Evolutionary conservation across 2,797 vertebrate species (phyloP).

Genomic region (Melanotaenia maccullochi): DNA sequence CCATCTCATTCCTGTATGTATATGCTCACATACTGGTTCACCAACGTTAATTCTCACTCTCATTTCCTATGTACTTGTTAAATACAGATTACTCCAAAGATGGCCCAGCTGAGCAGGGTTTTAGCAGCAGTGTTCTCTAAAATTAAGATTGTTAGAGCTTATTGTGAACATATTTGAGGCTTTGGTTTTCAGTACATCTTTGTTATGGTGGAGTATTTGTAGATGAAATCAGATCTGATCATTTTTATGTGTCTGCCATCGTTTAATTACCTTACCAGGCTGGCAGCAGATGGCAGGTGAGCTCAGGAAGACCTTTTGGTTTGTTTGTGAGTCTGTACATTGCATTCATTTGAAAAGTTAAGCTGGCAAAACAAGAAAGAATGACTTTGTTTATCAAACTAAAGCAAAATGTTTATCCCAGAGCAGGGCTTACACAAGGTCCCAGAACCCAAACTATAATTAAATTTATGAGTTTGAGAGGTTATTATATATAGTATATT

Average conservation of each 20-base stretch:
- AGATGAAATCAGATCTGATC: constrained; percentile 4
- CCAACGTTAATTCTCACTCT: constrained; percentile 21
- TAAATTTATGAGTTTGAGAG: background rate
- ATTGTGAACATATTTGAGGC: background rate
- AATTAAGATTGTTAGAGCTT: background rate
- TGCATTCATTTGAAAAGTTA: background rate
- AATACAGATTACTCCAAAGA: constrained; percentile 44
- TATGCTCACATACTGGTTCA: background rate
- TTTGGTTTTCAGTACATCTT: constrained; percentile 7
- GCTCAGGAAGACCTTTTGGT: background rate
- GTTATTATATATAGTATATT: background rate
- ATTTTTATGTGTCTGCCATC: constrained; percentile 21
- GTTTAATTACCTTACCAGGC: constrained; percentile 70
- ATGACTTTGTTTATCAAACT: background rate
- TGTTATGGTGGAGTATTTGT: constrained; percentile 3
- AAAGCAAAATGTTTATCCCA: background rate
- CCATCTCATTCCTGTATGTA: constrained; percentile 15
- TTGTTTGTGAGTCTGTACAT: background rate
- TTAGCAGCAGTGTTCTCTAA: constrained; percentile 15
- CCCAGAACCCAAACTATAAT: background rate
- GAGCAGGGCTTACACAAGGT: background rate
- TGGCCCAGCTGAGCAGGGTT: constrained; percentile 17
- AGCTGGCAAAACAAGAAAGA: background rate
- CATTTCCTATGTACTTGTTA: constrained; percentile 37
- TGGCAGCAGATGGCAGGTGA: background rate